Percentiles rank a stretch among this genome's conserved stretches.
These are phyloP conservation scores for Epizoanthus fatuus DNA, from an alignment of 92 coral and sea anemone species.

Conservation along the genomic window DNA sequence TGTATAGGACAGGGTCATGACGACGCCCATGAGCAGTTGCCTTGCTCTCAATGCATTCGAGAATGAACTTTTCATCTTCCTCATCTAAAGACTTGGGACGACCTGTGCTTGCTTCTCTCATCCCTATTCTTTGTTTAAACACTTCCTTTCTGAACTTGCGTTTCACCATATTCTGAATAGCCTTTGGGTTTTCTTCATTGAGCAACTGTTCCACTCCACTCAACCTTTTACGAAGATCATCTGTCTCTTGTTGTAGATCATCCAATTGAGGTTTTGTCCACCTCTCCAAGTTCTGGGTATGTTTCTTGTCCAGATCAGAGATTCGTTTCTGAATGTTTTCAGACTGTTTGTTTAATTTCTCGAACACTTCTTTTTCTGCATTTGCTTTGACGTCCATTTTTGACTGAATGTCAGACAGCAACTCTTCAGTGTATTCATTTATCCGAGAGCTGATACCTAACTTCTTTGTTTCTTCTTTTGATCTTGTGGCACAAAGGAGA, in stretches of 20 bases:
- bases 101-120: constrained; percentile 49
- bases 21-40: constrained; percentile 55
- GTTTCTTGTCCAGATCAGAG: too few relatives aligned
- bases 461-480: constrained; percentile 47
- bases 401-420: not conserved
- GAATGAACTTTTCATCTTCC: constrained; percentile 35
- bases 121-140: constrained; percentile 37
- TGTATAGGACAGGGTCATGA: constrained; percentile 39
- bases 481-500: constrained; percentile 34
- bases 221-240: not conserved
- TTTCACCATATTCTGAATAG: constrained; percentile 4
- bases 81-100: constrained; percentile 36
- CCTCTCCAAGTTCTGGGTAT: not conserved
- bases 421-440: not conserved
- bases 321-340: too few relatives aligned
- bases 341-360: too few relatives aligned
- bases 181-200: constrained; percentile 15
- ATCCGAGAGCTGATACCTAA: constrained; percentile 49
- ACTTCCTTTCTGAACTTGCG: constrained; percentile 24
- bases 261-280: not conserved
- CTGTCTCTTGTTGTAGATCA: not conserved
- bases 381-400: too few relatives aligned
- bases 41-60: constrained; percentile 27
- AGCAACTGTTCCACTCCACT: constrained; percentile 7
- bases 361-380: too few relatives aligned